Conservation (phyloP, 2,113 vertebrate species). For the Trogon melanurus region DNA sequence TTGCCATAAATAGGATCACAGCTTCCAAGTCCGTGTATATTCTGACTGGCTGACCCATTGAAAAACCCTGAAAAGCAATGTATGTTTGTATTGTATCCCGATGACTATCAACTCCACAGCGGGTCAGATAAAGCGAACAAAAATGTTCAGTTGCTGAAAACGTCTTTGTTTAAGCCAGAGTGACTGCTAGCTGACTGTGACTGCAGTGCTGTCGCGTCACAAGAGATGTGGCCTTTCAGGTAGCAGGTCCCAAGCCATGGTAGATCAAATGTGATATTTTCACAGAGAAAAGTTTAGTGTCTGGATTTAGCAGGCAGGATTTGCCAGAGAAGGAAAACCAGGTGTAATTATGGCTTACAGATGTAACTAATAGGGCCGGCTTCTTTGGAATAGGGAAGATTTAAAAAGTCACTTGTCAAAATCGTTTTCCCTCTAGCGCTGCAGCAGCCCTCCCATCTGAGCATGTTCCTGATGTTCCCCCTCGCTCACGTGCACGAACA, state of each 20-base stretch:
- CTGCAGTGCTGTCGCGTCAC: neutral
- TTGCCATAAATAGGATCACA: slow-evolving; percentile 3
- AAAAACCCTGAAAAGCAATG: neutral
- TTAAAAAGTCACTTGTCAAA: slow-evolving; percentile 61
- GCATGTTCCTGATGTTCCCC: slow-evolving; percentile 62
- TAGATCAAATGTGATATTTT: neutral
- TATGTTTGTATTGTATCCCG: neutral
- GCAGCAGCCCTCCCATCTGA: slow-evolving; percentile 43
- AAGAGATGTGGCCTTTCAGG: neutral
- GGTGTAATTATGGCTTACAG: neutral
- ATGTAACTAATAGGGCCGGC: neutral
- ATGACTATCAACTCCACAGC: neutral
- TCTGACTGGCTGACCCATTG: neutral
- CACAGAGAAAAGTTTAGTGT: neutral
- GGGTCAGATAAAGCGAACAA: neutral
- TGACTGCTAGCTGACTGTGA: neutral
- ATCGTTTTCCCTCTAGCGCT: slow-evolving; percentile 1
- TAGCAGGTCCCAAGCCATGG: neutral
- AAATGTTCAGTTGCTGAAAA: neutral
- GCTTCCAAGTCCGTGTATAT: neutral
- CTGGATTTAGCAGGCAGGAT: neutral
- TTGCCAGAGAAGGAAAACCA: neutral
- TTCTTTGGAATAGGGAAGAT: slow-evolving; percentile 31
- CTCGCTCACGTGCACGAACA: slow-evolving; percentile 61
- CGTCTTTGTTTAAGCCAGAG: neutral